Evolutionary conservation across 2,113 vertebrate genomes (phyloP), one percentile per base, ranked within the genome.

Genomic region (Tapirus terrestris): DNA sequence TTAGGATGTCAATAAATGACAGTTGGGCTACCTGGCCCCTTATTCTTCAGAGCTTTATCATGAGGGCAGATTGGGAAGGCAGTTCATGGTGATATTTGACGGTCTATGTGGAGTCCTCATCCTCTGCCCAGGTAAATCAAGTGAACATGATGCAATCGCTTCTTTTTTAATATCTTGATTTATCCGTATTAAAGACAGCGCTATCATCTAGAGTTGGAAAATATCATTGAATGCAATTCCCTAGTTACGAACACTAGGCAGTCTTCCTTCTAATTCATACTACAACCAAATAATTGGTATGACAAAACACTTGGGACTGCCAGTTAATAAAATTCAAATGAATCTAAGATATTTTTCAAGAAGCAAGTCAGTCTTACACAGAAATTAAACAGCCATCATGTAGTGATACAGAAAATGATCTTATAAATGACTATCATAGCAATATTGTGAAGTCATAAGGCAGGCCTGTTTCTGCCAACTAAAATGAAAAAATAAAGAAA

Each of bases 301-400:
- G 39, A 39, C 2, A 85, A 56, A 73, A 20, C 25, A 58, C 20
- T 97, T 92, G 70, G 27, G 6, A 90, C 63, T 29, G 56, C 29
- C 94, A 88, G 36, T 94, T 75, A 11, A 96, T 93, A 56, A 18
- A 53, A 80, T 91, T 96, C 67, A 68, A 91, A 85, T 39, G 63
- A 86, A 76, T 77, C 36, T 33, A n/a, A 21, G 43, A 27, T 2
- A 68, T 83, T 90, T 92, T 95, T 91, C 51, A 2, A 56, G 13
- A 80, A 72, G 67, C 20, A 8, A 60, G n/a, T 39, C 81, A 48
- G 14, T 96, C 12, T 89, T 90, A 51, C 5, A 45, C 17, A 97
- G 92, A 96, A 98, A 91, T 11, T 94, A 96, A 97, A 53, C 43
- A 85, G 56, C 45, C 25, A 82, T 51, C 3, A 21, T 85, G 3